phyloP scores from a whole-genome alignment of 1,140 invertebrate genomes.

The Battus philenor region DNA sequence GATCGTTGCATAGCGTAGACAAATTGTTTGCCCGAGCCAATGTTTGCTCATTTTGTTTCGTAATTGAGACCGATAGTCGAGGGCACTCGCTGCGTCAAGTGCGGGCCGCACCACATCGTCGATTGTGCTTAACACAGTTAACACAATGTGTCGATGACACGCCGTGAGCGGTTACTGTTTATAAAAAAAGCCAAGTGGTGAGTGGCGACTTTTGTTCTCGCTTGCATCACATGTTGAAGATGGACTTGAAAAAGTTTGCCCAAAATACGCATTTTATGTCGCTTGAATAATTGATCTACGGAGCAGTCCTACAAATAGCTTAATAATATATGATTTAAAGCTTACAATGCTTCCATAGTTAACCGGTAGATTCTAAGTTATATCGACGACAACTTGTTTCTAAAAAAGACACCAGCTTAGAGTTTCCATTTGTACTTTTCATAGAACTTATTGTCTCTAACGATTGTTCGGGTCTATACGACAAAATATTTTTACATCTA shows the following conservation, averaged over 20 bases:
- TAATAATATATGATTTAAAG: too few relatives aligned
- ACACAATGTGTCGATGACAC: conserved; percentile 16
- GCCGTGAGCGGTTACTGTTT: conserved; percentile 12
- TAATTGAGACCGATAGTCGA: conserved; percentile 37
- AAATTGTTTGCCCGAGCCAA: conserved; percentile 23
- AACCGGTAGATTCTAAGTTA: too few relatives aligned
- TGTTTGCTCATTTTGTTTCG: conserved; percentile 28
- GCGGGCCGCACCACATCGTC: conserved; percentile 1
- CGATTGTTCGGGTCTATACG: too few relatives aligned
- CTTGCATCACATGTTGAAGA: conserved; percentile 1
- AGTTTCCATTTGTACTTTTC: too few relatives aligned
- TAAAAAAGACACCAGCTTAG: too few relatives aligned
- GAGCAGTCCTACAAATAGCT: neutral
- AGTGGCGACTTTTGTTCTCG: conserved; percentile 4
- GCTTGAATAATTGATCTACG: too few relatives aligned
- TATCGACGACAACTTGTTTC: too few relatives aligned
- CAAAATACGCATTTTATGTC: neutral
- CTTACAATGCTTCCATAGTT: too few relatives aligned
- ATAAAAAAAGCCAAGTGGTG: conserved; percentile 8
- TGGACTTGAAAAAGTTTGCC: neutral
- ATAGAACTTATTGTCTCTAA: too few relatives aligned
- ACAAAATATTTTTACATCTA: too few relatives aligned
- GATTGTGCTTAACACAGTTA: conserved; percentile 15
- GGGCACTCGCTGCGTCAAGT: conserved; percentile 23
- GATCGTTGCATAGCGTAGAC: conserved; percentile 6